Percentiles rank a stretch among this genome's conserved stretches.
Conservation (phyloP, 2,113 vertebrate species). For the Chaenogobius annularis region DNA sequence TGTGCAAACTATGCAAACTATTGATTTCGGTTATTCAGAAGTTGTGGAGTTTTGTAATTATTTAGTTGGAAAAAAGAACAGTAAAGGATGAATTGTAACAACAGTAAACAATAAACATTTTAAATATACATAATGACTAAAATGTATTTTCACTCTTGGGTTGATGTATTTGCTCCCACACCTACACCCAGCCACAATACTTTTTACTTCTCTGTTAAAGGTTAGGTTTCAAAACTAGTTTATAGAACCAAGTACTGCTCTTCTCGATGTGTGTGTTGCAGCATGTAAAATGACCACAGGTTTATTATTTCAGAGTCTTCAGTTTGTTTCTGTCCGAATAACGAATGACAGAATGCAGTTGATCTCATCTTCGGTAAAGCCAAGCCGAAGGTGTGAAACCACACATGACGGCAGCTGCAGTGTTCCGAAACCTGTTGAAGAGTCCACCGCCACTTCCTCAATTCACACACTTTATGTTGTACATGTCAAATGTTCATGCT, state of each 20-base stretch:
- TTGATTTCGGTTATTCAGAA: too few species aligned
- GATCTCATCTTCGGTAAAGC: not conserved
- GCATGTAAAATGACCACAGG: not conserved
- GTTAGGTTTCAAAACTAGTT: not conserved
- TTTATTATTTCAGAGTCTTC: not conserved
- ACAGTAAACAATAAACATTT: too few species aligned
- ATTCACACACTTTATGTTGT: not conserved
- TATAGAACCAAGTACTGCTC: not conserved
- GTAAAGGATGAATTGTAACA: too few species aligned
- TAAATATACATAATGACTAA: too few species aligned
- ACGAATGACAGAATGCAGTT: not conserved
- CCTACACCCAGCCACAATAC: not conserved
- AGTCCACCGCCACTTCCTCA: not conserved
- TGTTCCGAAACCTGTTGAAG: not conserved
- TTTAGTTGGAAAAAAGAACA: too few species aligned
- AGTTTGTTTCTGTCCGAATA: not conserved
- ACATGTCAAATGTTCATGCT: too few species aligned
- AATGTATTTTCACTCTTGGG: too few species aligned
- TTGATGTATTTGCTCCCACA: not conserved
- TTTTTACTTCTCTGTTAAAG: slow-evolving; percentile 7
- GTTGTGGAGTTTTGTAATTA: too few species aligned
- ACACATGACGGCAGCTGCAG: not conserved
- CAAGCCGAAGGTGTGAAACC: not conserved
- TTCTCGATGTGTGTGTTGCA: not conserved
- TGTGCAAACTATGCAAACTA: too few species aligned